Evolutionary conservation across 2,797 vertebrate genomes (phyloP).

Genomic region (Streptopelia turtur): DNA sequence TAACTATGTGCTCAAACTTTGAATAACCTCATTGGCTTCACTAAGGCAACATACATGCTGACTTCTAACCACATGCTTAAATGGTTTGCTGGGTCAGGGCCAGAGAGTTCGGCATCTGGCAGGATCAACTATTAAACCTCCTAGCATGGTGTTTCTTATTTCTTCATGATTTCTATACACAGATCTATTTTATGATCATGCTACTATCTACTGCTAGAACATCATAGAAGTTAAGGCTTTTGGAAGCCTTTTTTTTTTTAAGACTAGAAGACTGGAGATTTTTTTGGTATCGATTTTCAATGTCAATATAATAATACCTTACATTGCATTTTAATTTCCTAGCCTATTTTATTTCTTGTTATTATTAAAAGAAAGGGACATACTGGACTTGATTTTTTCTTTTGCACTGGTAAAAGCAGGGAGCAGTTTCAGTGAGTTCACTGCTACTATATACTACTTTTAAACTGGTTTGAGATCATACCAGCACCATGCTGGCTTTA

Average conservation of each 20-base stretch:
- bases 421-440: neutral
- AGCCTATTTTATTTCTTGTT: neutral
- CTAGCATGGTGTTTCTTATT: neutral
- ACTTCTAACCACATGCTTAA: conserved; percentile 9
- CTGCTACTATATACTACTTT: neutral
- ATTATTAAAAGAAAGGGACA: neutral
- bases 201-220: neutral
- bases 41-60: neutral
- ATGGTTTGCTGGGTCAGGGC: conserved; percentile 20
- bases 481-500: neutral
- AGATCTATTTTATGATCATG: neutral
- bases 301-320: neutral
- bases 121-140: conserved; percentile 20
- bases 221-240: neutral
- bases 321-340: neutral
- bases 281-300: neutral
- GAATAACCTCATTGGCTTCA: conserved; percentile 15
- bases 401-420: neutral
- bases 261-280: neutral
- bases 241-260: neutral
- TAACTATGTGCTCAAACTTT: conserved; percentile 14
- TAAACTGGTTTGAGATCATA: neutral
- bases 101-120: conserved; percentile 16
- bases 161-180: conserved; percentile 1
- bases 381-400: neutral